phyloP scores from a whole-genome alignment of 2,888 invertebrate species.

The Lydus trimaculatus region DNA sequence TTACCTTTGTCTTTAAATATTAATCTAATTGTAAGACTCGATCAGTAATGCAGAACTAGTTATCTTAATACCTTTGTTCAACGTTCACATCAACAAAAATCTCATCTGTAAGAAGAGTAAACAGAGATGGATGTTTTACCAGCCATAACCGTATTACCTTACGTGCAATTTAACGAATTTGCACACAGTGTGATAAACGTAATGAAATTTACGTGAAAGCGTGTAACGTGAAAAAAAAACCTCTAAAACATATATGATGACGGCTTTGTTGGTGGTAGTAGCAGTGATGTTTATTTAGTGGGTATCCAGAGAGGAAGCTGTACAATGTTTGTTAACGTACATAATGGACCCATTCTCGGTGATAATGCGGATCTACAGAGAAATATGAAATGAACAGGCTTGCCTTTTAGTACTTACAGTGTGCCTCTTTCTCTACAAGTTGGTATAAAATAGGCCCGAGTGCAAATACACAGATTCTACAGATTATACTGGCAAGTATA shows the following conservation, averaged over 20 bases:
- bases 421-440: neutral
- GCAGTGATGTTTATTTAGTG: constrained; percentile 8
- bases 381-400: constrained; percentile 21
- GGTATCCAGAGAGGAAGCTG: constrained; percentile 6
- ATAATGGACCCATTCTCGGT: constrained; percentile 23
- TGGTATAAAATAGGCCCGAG: neutral
- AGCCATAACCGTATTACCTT: neutral
- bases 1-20: neutral
- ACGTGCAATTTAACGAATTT: constrained; percentile 13
- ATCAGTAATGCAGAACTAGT: neutral
- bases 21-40: too few species aligned
- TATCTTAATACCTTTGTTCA: neutral
- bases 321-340: constrained; percentile 11
- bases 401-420: neutral
- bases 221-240: constrained; percentile 11
- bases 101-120: neutral
- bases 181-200: neutral
- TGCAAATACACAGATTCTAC: constrained; percentile 4
- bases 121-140: neutral
- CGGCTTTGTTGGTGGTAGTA: neutral
- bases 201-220: constrained; percentile 10
- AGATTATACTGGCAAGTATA: neutral
- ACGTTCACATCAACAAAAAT: neutral
- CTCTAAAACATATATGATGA: constrained; percentile 8
- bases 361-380: constrained; percentile 19